Percentiles rank a stretch among this genome's conserved stretches.
These are phyloP conservation scores for Tautogolabrus adspersus DNA, from an alignment of 2,113 vertebrate species.

Conservation along the genomic window DNA sequence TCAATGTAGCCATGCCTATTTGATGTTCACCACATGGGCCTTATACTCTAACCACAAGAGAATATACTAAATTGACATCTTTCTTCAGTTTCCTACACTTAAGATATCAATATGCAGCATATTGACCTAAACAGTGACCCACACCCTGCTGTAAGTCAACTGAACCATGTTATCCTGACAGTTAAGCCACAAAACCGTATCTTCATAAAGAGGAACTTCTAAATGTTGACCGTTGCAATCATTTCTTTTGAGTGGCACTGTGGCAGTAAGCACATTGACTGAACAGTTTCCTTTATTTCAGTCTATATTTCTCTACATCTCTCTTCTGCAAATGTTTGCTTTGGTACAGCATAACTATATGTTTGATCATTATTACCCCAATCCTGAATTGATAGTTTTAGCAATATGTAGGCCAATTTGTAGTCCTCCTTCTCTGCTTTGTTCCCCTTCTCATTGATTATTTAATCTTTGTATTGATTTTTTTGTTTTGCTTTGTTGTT, in stretches of 20 bases:
- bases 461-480: too few species aligned
- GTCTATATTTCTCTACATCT: neutral
- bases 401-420: too few species aligned
- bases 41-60: constrained; percentile 2
- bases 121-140: constrained; percentile 34
- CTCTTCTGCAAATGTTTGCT: neutral
- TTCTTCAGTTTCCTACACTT: constrained; percentile 11
- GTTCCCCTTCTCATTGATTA: too few species aligned
- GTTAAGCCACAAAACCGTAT: neutral
- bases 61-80: constrained; percentile 14
- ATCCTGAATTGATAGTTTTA: too few species aligned
- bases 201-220: neutral
- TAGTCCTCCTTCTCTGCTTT: too few species aligned
- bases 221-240: constrained; percentile 1
- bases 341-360: too few species aligned
- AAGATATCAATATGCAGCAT: constrained; percentile 44
- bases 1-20: neutral
- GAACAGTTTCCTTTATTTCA: neutral
- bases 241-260: neutral
- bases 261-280: constrained; percentile 3
- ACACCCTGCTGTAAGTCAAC: constrained; percentile 44
- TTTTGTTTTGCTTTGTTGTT: too few species aligned
- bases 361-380: too few species aligned
- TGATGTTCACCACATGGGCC: neutral
- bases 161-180: constrained; percentile 14